A percentile compares a stretch with the other conserved stretches of the same genome.
These are phyloP conservation scores for Saguinus oedipus DNA, from an alignment of 2,797 vertebrate genomes.

Conservation along the genomic window DNA sequence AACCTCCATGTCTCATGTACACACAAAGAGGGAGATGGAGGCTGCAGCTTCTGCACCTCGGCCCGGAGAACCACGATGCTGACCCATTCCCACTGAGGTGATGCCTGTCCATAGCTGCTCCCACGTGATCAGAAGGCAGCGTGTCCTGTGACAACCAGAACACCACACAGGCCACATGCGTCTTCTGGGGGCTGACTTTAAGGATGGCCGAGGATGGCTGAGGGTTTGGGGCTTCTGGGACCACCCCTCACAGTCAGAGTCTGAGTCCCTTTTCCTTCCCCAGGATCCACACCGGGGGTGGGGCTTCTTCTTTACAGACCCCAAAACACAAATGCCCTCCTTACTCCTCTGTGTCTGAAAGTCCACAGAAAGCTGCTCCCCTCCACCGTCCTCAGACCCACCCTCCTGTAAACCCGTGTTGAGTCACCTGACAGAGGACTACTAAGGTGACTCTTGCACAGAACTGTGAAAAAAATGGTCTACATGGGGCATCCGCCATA, in stretches of 20 bases:
- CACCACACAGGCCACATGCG: not conserved
- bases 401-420: not conserved
- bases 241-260: not conserved
- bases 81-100: too few species aligned
- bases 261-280: not conserved
- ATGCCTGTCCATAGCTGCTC: too few species aligned
- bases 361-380: not conserved
- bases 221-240: not conserved
- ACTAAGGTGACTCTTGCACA: not conserved
- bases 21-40: not conserved
- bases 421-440: not conserved
- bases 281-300: not conserved
- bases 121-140: not conserved
- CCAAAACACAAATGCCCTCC: not conserved
- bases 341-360: not conserved
- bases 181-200: not conserved
- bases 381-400: not conserved
- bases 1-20: not conserved
- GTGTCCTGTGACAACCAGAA: not conserved
- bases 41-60: not conserved
- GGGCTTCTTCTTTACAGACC: not conserved
- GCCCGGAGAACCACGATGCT: not conserved
- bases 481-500: rapidly evolving
- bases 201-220: not conserved
- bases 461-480: not conserved